Percentiles rank a stretch among this genome's conserved stretches.
Evolutionary conservation across 2,797 vertebrate species (phyloP).

Genomic region (Huso huso): DNA sequence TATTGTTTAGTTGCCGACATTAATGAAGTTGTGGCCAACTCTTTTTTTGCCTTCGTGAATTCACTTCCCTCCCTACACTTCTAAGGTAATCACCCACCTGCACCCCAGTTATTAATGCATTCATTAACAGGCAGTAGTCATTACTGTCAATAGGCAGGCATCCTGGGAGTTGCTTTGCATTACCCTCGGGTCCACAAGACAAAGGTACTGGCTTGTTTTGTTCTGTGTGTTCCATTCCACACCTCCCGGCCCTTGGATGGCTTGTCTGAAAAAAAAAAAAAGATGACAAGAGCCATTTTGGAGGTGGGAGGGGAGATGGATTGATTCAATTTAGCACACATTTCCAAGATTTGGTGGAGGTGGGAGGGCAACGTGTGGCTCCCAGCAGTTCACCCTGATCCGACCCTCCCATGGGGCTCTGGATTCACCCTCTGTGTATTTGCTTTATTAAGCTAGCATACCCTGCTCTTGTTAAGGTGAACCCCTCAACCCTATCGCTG

Average conservation of each 20-base stretch:
- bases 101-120: conserved; percentile 24
- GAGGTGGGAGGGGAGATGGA: too few species aligned
- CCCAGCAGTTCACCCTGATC: conserved; percentile 34
- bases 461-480: conserved; percentile 21
- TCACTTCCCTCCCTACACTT: neutral
- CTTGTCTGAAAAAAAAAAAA: conserved; percentile 60
- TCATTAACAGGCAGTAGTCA: conserved; percentile 23
- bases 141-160: conserved; percentile 24
- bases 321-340: conserved; percentile 77
- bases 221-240: conserved; percentile 15
- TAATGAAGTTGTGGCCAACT: neutral
- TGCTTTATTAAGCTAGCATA: conserved; percentile 43
- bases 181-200: conserved; percentile 15
- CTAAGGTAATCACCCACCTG: neutral
- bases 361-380: conserved; percentile 59
- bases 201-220: conserved; percentile 18
- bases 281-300: conserved; percentile 74
- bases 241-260: conserved; percentile 47
- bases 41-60: neutral
- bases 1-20: conserved; percentile 3
- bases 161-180: conserved; percentile 23
- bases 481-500: conserved; percentile 12
- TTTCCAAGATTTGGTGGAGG: conserved; percentile 61
- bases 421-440: conserved; percentile 34
- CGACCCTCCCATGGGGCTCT: conserved; percentile 40